Percentiles rank a stretch among this genome's conserved stretches.
Conservation (phyloP, 2,113 vertebrate species). For the Hydrolagus affinis region DNA sequence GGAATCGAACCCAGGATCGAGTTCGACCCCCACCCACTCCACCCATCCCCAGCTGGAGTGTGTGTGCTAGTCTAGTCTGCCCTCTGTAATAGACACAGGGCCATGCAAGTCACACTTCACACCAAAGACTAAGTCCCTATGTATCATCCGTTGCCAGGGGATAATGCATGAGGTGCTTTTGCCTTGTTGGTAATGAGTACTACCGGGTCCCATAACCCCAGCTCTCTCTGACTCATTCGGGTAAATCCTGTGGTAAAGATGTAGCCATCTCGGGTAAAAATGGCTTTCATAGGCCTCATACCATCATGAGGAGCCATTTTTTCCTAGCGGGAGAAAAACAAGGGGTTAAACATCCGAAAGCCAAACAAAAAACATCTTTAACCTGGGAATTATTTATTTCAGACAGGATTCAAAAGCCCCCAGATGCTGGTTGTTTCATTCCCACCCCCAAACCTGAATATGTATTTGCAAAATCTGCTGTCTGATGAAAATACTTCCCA, state of each 20-base stretch:
- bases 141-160: constrained; percentile 5
- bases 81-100: background rate
- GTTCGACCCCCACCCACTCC: too few species aligned
- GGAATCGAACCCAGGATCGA: too few species aligned
- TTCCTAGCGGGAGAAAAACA: constrained; percentile 59
- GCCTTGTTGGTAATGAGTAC: constrained; percentile 49
- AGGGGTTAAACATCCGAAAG: background rate
- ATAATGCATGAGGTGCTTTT: constrained; percentile 49
- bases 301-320: constrained; percentile 88
- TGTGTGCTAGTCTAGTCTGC: too few species aligned
- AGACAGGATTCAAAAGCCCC: background rate
- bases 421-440: background rate
- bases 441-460: background rate
- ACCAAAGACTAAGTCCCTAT: background rate
- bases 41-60: background rate
- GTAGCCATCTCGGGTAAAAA: constrained; percentile 88
- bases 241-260: constrained; percentile 97
- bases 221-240: constrained; percentile 96
- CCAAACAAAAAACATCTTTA: too few species aligned
- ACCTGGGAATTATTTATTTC: background rate
- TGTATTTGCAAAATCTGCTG: background rate
- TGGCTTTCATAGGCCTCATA: constrained; percentile 88
- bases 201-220: constrained; percentile 97
- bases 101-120: constrained; percentile 12
- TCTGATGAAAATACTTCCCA: constrained; percentile 15